Base-by-base conservation (phyloP, 2,113 vertebrate species). In the Corapipo altera region DNA sequence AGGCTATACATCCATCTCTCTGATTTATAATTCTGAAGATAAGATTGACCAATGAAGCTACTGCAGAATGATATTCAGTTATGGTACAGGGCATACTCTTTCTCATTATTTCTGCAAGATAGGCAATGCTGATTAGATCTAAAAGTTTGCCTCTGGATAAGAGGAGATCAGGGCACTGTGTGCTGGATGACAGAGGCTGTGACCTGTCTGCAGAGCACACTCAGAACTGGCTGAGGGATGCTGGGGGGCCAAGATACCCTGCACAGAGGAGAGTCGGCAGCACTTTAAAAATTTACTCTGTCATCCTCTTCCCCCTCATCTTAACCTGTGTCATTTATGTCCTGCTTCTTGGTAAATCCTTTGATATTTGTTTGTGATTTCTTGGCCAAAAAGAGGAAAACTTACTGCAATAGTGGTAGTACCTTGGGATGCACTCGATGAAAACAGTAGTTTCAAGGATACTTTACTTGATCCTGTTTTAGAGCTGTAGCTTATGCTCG, bases 21-120 rank as follows among this genome's bases (percentile, higher is more conserved):
- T 88, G 82, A 85, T 77, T 86, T 90, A 74, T 82, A 59, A 37
- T 85, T 93, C 55, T 91, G 85, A 88, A 91, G 93, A 67, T 85
- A 89, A 93, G 69, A 76, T 48, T 91, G 95, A 94, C 67, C 71
- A 64, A 6, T n/a, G 39, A 86, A 83, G 72, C 35, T 52, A 39
- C 69, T 91, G 79, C 51, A 83, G 69, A 80, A 41, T 81, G 81
- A 54, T 35, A 32, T 86, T 83, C 81, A 64, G 67, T 86, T 90
- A 43, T 37, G 46, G 67, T 35, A 33, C 1, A 5, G 49, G 64
- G 27, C n/a, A 33, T 64, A 20, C 6, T 65, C 54, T 65, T 73
- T 85, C 67, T 94, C 64, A 24, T 89, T 75, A 73, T 93, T 90
- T 91, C 76, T 90, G 55, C 76, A 27, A 88, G 91, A 86, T 3